These are phyloP conservation scores for Nebria brevicollis DNA, from an alignment of 2,888 invertebrate species.

Conservation along the genomic window DNA sequence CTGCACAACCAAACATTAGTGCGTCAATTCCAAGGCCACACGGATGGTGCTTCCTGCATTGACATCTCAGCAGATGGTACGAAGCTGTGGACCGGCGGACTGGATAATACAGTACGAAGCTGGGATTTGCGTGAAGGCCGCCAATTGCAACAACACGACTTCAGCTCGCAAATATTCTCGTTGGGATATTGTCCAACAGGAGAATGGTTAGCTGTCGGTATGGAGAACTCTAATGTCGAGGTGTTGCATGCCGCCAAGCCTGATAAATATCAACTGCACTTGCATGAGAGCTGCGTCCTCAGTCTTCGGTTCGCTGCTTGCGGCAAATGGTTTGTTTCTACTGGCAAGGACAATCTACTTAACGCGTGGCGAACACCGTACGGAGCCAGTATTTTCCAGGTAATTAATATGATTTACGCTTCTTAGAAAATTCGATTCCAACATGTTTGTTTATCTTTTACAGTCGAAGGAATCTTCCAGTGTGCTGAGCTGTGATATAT, in stretches of 20 bases:
- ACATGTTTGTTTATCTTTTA: constrained; percentile 13
- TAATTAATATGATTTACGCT: constrained; percentile 57
- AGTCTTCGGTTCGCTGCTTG: constrained; percentile 94
- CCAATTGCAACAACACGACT: constrained; percentile 95
- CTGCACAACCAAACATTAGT: constrained; percentile 90
- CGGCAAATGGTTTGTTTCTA: constrained; percentile 99
- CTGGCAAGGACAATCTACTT: constrained; percentile 97
- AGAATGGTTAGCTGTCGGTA: constrained; percentile 97
- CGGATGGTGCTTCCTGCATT: constrained; percentile 97
- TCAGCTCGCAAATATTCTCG: constrained; percentile 89
- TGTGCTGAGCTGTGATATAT: constrained; percentile 98
- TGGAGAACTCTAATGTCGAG: constrained; percentile 98
- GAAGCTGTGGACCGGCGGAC: constrained; percentile 90
- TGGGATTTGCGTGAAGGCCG: constrained; percentile 96
- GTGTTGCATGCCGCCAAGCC: constrained; percentile 90
- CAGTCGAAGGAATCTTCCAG: constrained; percentile 97
- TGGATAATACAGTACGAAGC: constrained; percentile 95
- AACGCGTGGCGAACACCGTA: constrained; percentile 99
- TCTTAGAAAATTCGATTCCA: not conserved
- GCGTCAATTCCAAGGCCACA: constrained; percentile 94
- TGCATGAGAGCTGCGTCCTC: constrained; percentile 97
- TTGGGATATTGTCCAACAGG: constrained; percentile 94
- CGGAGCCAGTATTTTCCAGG: constrained; percentile 98
- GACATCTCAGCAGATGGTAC: constrained; percentile 95
- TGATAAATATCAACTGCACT: constrained; percentile 94